phyloP scores from a whole-genome alignment of 2,113 vertebrate species.

The Candoia aspera region DNA sequence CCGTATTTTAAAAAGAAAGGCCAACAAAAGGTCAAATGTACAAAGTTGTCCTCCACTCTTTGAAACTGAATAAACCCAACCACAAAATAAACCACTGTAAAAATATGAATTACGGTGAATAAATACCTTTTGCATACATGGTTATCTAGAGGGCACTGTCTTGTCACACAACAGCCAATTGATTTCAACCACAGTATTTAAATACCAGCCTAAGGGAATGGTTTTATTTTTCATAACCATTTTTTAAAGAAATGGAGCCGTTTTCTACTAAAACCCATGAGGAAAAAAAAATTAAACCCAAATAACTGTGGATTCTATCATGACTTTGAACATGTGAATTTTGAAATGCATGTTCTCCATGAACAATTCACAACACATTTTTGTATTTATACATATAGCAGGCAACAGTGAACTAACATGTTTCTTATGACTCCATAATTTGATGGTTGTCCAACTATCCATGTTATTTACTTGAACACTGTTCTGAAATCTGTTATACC shows the following conservation, averaged over 20 bases:
- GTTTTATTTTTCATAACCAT: conserved; percentile 30
- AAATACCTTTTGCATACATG: conserved; percentile 49
- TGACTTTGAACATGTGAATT: neutral
- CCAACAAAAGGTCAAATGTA: conserved; percentile 41
- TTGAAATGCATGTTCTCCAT: neutral
- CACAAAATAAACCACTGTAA: conserved; percentile 65
- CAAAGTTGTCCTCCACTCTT: conserved; percentile 34
- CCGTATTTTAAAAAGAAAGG: conserved; percentile 32
- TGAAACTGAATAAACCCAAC: conserved; percentile 49
- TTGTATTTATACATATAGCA: neutral
- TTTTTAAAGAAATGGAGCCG: neutral
- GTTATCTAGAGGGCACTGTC: conserved; percentile 39
- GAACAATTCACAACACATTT: conserved; percentile 16
- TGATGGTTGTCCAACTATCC: conserved; percentile 28
- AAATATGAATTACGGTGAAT: conserved; percentile 53
- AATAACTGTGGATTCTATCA: neutral
- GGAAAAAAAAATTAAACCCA: neutral
- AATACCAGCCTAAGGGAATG: neutral
- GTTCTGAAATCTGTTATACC: neutral
- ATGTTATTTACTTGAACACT: conserved; percentile 25
- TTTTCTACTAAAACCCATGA: neutral
- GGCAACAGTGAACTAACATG: neutral
- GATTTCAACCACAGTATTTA: conserved; percentile 48
- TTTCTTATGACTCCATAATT: neutral
- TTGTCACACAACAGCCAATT: conserved; percentile 25